These are phyloP conservation scores for Pyrochroa serraticornis DNA, from an alignment of 2,888 invertebrate genomes.

Conservation along the genomic window DNA sequence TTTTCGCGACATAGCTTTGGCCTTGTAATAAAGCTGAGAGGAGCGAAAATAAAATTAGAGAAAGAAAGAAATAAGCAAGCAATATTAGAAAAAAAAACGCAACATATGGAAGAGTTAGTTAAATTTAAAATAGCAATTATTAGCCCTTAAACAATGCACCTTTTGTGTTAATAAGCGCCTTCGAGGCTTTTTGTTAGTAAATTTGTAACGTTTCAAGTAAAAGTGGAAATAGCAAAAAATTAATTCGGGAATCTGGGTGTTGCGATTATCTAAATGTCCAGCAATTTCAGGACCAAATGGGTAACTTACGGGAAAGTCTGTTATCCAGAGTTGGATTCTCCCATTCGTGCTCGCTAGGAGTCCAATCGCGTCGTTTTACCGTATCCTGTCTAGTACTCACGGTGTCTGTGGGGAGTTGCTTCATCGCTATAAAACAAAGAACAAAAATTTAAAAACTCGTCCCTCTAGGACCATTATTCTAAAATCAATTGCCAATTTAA, in stretches of 20 bases:
- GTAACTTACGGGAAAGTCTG: conserved; percentile 59
- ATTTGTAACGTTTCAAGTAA: not conserved
- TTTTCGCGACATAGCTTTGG: conserved; percentile 14
- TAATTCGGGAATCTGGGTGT: too few relatives aligned
- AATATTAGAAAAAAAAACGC: conserved; percentile 1
- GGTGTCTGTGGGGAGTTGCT: conserved; percentile 54
- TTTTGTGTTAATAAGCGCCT: too few relatives aligned
- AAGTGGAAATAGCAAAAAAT: not conserved
- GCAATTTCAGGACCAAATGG: not conserved
- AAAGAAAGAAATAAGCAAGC: conserved; percentile 9
- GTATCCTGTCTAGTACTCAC: conserved; percentile 54
- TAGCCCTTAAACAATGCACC: too few relatives aligned
- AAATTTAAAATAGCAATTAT: too few relatives aligned
- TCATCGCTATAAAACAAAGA: conserved; percentile 47
- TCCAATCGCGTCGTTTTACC: conserved; percentile 52
- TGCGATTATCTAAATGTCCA: too few relatives aligned
- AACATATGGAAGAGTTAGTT: not conserved
- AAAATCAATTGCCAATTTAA: too few relatives aligned
- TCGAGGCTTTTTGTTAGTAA: too few relatives aligned
- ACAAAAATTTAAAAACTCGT: not conserved
- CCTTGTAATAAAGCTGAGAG: conserved; percentile 7
- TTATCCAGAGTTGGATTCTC: conserved; percentile 57
- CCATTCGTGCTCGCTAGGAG: conserved; percentile 54
- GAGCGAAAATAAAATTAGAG: conserved; percentile 13
- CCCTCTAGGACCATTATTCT: not conserved